These are phyloP conservation scores for Nibea albiflora DNA, from an alignment of 2,113 vertebrate genomes.

Conservation along the genomic window DNA sequence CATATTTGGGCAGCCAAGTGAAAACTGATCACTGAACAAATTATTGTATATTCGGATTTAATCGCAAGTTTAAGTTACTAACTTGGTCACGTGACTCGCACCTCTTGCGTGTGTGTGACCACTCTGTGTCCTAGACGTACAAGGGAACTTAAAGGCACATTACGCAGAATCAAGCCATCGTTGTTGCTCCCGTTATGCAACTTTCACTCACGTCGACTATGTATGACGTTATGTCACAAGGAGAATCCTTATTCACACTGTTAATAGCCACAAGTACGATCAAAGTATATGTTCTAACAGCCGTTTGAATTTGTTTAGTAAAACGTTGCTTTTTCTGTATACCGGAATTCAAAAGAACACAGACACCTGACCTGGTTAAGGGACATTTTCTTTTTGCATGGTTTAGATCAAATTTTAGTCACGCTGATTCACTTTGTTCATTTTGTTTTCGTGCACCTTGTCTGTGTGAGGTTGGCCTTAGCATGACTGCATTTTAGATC, in stretches of 20 bases:
- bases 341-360: slow-evolving; percentile 1
- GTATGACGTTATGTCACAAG: neutral
- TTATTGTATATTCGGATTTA: neutral
- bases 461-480: neutral
- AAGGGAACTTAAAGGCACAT: slow-evolving; percentile 39
- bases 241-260: slow-evolving; percentile 5
- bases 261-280: neutral
- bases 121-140: slow-evolving; percentile 5
- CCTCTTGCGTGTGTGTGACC: neutral
- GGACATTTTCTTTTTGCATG: slow-evolving; percentile 10
- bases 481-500: neutral
- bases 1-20: neutral
- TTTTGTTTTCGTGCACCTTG: slow-evolving; percentile 7
- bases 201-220: neutral
- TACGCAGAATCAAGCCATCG: slow-evolving; percentile 9
- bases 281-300: neutral
- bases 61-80: neutral
- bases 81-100: slow-evolving; percentile 15
- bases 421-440: neutral
- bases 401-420: neutral
- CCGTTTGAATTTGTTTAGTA: slow-evolving; percentile 1
- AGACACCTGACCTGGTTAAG: neutral
- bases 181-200: neutral
- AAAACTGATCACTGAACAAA: slow-evolving; percentile 3
- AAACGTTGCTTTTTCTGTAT: slow-evolving; percentile 13